These are phyloP conservation scores for Acrocyrtus sp. DNA, from an alignment of 2,888 invertebrate species.

Conservation along the genomic window DNA sequence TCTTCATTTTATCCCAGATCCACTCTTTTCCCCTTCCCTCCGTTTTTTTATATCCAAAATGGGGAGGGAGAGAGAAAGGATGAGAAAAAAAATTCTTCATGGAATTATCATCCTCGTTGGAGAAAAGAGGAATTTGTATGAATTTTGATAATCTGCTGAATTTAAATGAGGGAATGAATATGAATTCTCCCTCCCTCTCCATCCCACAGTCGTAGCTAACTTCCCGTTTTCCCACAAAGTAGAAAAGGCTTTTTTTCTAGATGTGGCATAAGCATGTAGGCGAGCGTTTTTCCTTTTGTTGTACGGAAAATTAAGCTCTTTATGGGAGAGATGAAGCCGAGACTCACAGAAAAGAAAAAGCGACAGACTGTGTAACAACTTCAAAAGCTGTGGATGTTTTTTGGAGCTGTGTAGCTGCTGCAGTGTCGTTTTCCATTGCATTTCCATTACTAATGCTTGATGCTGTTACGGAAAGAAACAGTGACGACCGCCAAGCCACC, in stretches of 20 bases:
- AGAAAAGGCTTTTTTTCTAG: too few relatives aligned
- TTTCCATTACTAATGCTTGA: too few relatives aligned
- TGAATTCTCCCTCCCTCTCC: neutral
- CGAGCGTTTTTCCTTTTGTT: too few relatives aligned
- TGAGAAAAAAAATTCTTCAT: neutral
- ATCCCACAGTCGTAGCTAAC: neutral
- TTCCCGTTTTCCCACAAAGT: neutral
- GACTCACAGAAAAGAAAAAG: neutral
- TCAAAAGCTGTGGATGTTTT: too few relatives aligned
- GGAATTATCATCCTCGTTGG: neutral
- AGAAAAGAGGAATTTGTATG: neutral
- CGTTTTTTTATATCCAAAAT: too few relatives aligned
- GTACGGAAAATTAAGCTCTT: neutral
- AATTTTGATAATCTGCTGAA: slow-evolving; percentile 13
- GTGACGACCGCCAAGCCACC: too few relatives aligned
- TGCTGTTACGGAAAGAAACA: too few relatives aligned
- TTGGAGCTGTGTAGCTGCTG: too few relatives aligned
- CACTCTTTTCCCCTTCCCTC: too few relatives aligned
- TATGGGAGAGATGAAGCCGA: neutral
- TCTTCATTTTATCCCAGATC: neutral
- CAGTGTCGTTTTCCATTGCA: too few relatives aligned
- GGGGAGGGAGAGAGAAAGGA: too few relatives aligned
- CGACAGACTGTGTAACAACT: slow-evolving; percentile 8
- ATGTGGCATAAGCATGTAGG: too few relatives aligned
- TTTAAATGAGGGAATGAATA: neutral